Evolutionary conservation across 2,888 invertebrate genomes (phyloP), one percentile per base, ranked within the genome.

Genomic region (Pimpla rufipes): DNA sequence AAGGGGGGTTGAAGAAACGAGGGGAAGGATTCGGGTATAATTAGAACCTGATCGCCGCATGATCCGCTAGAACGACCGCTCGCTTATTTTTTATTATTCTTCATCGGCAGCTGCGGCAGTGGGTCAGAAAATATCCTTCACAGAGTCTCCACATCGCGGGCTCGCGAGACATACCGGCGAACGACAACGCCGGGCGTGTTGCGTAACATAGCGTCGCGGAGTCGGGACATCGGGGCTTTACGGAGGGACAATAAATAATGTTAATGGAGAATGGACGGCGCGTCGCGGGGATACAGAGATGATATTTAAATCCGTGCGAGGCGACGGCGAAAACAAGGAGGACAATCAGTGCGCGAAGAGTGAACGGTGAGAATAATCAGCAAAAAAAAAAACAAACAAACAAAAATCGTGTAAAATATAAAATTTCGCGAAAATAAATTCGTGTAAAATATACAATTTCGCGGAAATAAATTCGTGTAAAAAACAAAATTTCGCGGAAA

Each of bases 1-100:
- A 75, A 18, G 47, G 37, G 45, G n/a, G n/a, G n/a, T n/a, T 21
- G 42, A 29, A n/a, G 45, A 29, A 18, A 0, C 52, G 52, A 68
- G 42, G 42, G 55, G 76, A 47, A n/a, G n/a, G 55, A 47, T 45
- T 64, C n/a, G 57, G 59, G 50, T 55, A 67, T 64, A 55, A 74
- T 64, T 64, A 79, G 78, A 79, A 77, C 77, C 83, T 73, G 78
- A 81, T 45, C 84, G 80, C 40, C 68, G 84, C 71, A 89, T 91
- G 89, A 88, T 79, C 71, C 88, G 86, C 88, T 91, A 90, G 88
- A 85, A 81, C 82, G 86, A 89, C 86, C 87, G 91, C 90, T 89
- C 88, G 91, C 91, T 91, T 91, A 91, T 91, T 91, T 91, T 91
- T 91, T 91, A 90, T 91, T 86, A 76, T 91, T 91, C 78, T 91